phyloP scores from a whole-genome alignment of 1,140 invertebrate species.

The Scaptodrosophila lebanonensis region DNA sequence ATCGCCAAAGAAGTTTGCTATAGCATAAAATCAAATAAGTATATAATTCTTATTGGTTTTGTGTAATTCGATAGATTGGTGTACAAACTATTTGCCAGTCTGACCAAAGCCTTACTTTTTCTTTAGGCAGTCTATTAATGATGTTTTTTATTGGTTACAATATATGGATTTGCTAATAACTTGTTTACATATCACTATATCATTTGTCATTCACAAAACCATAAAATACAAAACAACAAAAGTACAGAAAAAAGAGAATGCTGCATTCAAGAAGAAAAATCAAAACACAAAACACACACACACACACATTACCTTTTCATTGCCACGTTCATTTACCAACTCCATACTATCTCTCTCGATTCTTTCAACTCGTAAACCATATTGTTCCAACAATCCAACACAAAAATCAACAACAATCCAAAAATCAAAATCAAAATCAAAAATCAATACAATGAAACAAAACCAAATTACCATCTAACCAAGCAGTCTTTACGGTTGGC shows the following conservation, averaged over 20 bases:
- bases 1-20: too few relatives aligned
- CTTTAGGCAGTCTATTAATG: too few relatives aligned
- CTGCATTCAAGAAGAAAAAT: background rate
- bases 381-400: conserved; percentile 22
- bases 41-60: too few relatives aligned
- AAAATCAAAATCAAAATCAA: conserved; percentile 15
- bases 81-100: too few relatives aligned
- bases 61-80: too few relatives aligned
- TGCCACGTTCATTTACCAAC: conserved; percentile 28
- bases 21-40: too few relatives aligned
- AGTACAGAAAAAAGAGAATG: background rate
- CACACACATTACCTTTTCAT: conserved; percentile 15
- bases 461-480: conserved; percentile 61
- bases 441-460: conserved; percentile 14
- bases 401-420: background rate
- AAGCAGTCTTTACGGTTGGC: conserved; percentile 94
- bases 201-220: conserved; percentile 14
- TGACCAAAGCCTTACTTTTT: too few relatives aligned
- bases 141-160: too few relatives aligned
- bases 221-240: conserved; percentile 13
- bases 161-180: too few relatives aligned
- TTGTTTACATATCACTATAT: too few relatives aligned
- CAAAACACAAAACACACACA: conserved; percentile 15
- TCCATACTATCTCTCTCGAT: conserved; percentile 44
- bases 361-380: conserved; percentile 25